These are phyloP conservation scores for Hyposoter dolosus DNA, from an alignment of 2,888 invertebrate species.

Conservation along the genomic window DNA sequence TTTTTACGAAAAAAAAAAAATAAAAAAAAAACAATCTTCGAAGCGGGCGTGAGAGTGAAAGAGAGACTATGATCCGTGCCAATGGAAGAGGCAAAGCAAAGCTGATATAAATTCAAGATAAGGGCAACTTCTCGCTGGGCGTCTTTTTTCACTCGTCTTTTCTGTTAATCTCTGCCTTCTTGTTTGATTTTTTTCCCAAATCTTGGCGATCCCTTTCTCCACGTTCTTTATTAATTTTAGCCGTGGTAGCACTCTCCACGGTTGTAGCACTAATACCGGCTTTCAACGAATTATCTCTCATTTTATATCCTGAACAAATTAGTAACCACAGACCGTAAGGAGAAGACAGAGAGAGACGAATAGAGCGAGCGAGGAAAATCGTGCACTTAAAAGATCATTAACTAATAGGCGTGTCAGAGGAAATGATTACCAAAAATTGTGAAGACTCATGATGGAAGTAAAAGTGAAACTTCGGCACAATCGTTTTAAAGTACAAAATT, in stretches of 20 bases:
- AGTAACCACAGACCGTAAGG: neutral
- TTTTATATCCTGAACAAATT: neutral
- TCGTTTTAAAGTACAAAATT: neutral
- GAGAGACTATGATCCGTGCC: neutral
- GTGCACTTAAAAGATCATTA: neutral
- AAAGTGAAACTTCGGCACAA: neutral
- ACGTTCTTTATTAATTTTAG: slow-evolving; percentile 8
- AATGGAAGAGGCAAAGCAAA: neutral
- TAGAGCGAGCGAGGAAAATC: neutral
- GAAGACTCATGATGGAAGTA: neutral
- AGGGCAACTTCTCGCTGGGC: neutral
- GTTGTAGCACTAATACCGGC: neutral
- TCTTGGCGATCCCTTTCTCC: neutral
- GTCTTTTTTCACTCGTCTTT: neutral
- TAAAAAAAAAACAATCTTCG: neutral
- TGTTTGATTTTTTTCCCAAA: neutral
- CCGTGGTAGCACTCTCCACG: neutral
- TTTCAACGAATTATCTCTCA: neutral
- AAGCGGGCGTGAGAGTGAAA: neutral
- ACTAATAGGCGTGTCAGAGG: neutral
- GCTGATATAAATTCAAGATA: neutral
- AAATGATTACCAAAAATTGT: slow-evolving; percentile 6
- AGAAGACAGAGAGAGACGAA: neutral
- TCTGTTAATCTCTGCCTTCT: neutral
- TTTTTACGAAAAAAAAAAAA: neutral